phyloP scores from a whole-genome alignment of 1,140 invertebrate species.

The Papilio helenus region DNA sequence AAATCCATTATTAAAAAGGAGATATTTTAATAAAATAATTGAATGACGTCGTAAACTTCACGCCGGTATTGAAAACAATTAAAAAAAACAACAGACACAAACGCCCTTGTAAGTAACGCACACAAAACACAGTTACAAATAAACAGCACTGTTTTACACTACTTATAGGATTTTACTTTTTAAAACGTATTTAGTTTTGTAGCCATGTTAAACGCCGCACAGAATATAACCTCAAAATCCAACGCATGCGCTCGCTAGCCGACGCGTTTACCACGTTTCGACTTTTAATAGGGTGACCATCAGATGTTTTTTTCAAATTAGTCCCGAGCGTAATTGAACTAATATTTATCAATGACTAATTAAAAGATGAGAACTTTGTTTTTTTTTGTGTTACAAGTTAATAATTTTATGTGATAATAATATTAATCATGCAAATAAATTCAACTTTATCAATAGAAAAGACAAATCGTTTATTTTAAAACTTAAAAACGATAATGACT shows the following conservation, averaged over 20 bases:
- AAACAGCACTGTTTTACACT: background rate
- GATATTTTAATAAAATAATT: background rate
- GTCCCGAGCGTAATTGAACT: background rate
- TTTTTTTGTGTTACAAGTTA: too few relatives aligned
- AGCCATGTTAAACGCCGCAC: constrained; percentile 32
- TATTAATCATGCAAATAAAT: too few relatives aligned
- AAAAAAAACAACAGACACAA: constrained; percentile 3
- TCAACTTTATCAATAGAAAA: too few relatives aligned
- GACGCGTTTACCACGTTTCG: constrained; percentile 32
- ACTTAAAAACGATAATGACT: too few relatives aligned
- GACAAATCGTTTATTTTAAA: too few relatives aligned
- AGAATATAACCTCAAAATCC: constrained; percentile 36
- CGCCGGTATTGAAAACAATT: constrained; percentile 13
- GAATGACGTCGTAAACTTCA: background rate
- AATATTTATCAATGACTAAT: too few relatives aligned
- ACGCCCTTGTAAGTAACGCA: background rate
- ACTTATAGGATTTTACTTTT: background rate
- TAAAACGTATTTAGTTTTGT: constrained; percentile 16
- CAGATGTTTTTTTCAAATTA: background rate
- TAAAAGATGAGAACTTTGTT: too few relatives aligned
- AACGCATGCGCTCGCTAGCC: constrained; percentile 30
- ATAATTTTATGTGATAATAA: too few relatives aligned
- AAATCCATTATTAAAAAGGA: background rate
- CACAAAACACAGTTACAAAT: background rate
- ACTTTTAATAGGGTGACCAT: constrained; percentile 3